A percentile compares a stretch with the other conserved stretches of the same genome.
These are phyloP conservation scores for Chymomyza procnemis DNA, from an alignment of 2,888 invertebrate species.

Conservation along the genomic window DNA sequence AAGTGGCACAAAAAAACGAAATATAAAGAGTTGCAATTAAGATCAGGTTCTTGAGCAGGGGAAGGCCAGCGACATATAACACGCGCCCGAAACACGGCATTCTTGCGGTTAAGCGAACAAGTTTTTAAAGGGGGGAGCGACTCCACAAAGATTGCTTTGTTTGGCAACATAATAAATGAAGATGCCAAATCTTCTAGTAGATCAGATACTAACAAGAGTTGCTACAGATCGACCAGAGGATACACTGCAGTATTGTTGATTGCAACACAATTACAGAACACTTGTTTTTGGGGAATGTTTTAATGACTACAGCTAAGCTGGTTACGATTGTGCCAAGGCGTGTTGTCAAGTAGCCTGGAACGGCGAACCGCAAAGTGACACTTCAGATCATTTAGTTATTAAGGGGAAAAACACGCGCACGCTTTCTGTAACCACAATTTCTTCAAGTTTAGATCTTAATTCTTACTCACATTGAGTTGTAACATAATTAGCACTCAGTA, in stretches of 20 bases:
- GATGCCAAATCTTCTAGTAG: not conserved
- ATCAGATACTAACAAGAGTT: not conserved
- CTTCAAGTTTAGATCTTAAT: not conserved
- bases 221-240: no score
- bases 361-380: not conserved
- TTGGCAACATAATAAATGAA: not conserved
- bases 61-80: conserved; percentile 24
- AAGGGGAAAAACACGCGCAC: not conserved
- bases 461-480: conserved; percentile 49
- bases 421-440: not conserved
- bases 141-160: not conserved
- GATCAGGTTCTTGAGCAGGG: conserved; percentile 38
- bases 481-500: conserved; percentile 28
- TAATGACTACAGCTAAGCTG: no score
- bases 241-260: no score
- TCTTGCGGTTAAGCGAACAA: conserved; percentile 27
- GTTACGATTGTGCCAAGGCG: not conserved
- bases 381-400: not conserved
- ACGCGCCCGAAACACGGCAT: conserved; percentile 37
- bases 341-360: no score
- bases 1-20: conserved; percentile 11
- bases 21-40: conserved; percentile 12
- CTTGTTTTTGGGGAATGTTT: not conserved
- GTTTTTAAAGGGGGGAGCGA: not conserved
- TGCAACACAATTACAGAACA: not conserved